Conservation (phyloP, 2,888 invertebrate species). For the Lepidonotus clava region DNA sequence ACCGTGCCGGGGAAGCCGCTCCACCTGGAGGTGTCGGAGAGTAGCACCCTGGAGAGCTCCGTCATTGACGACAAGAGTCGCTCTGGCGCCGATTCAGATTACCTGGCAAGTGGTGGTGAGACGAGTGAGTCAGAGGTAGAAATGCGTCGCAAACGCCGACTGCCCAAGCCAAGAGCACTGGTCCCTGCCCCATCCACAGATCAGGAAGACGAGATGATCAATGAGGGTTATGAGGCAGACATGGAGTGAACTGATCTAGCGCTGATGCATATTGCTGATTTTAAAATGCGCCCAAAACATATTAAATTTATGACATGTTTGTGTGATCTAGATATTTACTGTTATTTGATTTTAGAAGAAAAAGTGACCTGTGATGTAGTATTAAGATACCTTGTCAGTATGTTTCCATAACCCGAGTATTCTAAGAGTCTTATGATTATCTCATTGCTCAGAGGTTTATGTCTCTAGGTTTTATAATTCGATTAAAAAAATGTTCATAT, state of each 20-base stretch:
- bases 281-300: too few relatives aligned
- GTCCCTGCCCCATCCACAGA: background rate
- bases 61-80: background rate
- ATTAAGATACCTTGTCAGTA: background rate
- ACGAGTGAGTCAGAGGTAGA: constrained; percentile 3
- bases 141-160: background rate
- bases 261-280: too few relatives aligned
- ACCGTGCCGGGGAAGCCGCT: background rate
- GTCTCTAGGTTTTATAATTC: too few relatives aligned
- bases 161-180: background rate
- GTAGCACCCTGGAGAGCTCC: constrained; percentile 8
- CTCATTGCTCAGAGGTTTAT: too few relatives aligned
- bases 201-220: background rate
- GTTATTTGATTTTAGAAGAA: too few relatives aligned
- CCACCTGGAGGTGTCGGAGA: too few relatives aligned
- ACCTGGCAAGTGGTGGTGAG: constrained; percentile 4
- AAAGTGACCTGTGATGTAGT: background rate
- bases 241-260: background rate
- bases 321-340: too few relatives aligned
- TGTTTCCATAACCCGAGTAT: background rate
- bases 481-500: too few relatives aligned
- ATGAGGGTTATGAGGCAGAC: constrained; percentile 36
- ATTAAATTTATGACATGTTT: too few relatives aligned
- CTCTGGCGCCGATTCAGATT: constrained; percentile 13
- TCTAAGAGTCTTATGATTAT: too few relatives aligned